Percentiles rank a stretch among this genome's conserved stretches.
These are phyloP conservation scores for Callocephalon fimbriatum DNA, from an alignment of 2,113 vertebrate genomes.

Conservation along the genomic window DNA sequence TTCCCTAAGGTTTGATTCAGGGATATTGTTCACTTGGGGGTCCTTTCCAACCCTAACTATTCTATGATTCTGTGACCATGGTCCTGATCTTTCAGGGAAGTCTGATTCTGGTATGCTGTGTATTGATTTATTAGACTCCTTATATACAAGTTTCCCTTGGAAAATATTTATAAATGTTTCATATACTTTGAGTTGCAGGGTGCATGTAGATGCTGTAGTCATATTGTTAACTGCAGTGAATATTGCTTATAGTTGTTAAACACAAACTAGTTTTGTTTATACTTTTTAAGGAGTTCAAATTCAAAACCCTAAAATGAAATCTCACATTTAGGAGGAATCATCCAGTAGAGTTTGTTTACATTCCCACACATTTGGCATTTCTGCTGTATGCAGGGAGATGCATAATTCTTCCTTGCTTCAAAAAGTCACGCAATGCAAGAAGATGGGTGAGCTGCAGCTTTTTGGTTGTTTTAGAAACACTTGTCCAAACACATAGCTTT, in stretches of 20 bases:
- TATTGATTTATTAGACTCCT: background rate
- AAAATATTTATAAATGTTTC: background rate
- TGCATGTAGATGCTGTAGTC: background rate
- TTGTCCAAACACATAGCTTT: background rate
- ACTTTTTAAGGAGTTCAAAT: background rate
- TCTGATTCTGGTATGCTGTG: background rate
- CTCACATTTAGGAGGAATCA: background rate
- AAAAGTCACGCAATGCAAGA: background rate
- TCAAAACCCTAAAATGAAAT: background rate
- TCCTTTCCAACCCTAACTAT: no score
- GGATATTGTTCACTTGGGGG: no score
- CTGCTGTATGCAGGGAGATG: background rate
- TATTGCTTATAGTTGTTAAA: background rate
- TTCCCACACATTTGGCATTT: background rate
- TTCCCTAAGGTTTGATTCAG: no score
- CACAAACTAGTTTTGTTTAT: background rate
- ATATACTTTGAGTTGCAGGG: background rate
- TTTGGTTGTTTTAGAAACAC: background rate
- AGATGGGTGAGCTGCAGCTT: background rate
- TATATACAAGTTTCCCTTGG: background rate
- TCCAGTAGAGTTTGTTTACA: background rate
- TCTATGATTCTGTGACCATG: no score
- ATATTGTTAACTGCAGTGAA: background rate
- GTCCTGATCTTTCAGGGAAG: background rate
- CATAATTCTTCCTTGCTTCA: background rate